phyloP scores from a whole-genome alignment of 2,113 vertebrate genomes.

The Pachycephala philippinensis region DNA sequence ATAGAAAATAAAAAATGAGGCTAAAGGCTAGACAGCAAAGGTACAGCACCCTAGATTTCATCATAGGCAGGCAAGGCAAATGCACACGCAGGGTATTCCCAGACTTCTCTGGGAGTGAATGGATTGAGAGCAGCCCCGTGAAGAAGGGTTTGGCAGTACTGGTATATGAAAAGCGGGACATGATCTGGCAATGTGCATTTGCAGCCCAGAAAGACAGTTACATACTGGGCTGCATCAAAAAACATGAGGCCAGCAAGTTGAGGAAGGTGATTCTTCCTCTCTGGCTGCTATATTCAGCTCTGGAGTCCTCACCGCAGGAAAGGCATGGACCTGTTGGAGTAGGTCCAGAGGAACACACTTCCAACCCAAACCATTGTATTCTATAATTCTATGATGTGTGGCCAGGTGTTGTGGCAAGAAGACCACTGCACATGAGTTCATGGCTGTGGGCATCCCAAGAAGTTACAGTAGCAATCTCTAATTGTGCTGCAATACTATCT shows the following conservation, averaged over 20 bases:
- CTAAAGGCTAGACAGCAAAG: background rate
- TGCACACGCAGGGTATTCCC: rapidly evolving
- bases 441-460: rapidly evolving
- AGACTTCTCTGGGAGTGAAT: background rate
- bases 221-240: background rate
- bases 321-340: background rate
- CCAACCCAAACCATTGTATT: background rate
- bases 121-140: background rate
- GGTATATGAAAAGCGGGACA: background rate
- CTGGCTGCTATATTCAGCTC: rapidly evolving
- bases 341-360: background rate
- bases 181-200: background rate
- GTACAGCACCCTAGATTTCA: background rate
- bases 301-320: background rate
- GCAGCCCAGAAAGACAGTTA: background rate
- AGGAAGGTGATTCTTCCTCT: background rate
- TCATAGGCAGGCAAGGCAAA: background rate
- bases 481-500: too few relatives aligned
- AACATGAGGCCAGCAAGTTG: rapidly evolving
- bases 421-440: background rate
- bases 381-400: background rate
- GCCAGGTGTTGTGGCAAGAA: background rate
- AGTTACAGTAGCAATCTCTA: background rate
- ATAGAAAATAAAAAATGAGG: background rate
- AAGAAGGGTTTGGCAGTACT: rapidly evolving